Base-by-base conservation (phyloP, 64 coral and sea anemone species). In the Pachyseris speciosa region DNA sequence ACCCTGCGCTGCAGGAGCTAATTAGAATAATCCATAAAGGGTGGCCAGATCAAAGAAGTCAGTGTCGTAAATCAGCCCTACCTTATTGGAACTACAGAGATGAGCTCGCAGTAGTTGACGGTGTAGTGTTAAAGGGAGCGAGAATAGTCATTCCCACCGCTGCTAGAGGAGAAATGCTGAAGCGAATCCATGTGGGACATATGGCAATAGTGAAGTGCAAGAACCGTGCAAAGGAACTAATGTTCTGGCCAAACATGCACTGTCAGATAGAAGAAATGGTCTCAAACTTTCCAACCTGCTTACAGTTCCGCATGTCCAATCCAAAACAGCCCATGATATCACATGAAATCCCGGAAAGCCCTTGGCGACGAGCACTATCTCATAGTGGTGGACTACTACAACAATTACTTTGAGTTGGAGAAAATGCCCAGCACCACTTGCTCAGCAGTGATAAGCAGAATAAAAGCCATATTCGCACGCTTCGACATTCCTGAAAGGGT, bases 161-260 rank as follows among this genome's bases (percentile, higher is more conserved):
- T 6, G 4, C 11, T 45, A 45, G 43, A 11, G 37, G 10, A 78
- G 74, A 94, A 11, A 73, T 84, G 11, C 34, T 87, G 45, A 49
- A 68, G 9, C 75, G 53, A 47, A n/a, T 93, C 22, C 83, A 79
- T 25, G 38, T 28, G 25, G 83, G 72, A 24, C 84, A 93, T 31
- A 55, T 68, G 67, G 84, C 70, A 1, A 87, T 80, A 7, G 77
- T 80, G 2, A 80, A 78, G 67, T 80, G 64, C 51, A 80, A 75
- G 57, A 29, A 26, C 51, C 34, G 85, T 61, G 77, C 93, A 27
- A 65, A 53, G 36, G 42, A 86, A 40, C 65, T 88, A 11, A 71
- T 94, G 30, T 89, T 87, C 78, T 89, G 77, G 85, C 92, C 92
- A 31, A 67, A 66, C 20, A 94, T 89, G 63, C 73, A 87, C 17